Base-by-base conservation (phyloP, 2,888 invertebrate genomes). In the Rutpela maculata region DNA sequence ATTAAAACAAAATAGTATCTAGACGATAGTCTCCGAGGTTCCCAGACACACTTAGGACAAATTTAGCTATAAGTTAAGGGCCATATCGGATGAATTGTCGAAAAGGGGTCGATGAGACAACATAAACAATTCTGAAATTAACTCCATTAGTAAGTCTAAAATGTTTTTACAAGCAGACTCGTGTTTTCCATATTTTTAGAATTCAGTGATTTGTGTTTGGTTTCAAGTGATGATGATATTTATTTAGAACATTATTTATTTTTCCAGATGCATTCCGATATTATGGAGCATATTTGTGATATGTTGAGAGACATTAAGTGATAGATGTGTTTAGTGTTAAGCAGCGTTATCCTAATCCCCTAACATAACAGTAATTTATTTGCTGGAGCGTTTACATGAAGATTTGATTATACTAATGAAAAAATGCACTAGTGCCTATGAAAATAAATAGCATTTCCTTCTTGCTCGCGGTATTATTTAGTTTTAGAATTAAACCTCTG, bases 141-240 rank as follows among this genome's bases (percentile, higher is more conserved):
- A 74, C 70, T 77, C 74, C 74, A 70, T 74, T 74, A 77, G 69
- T 65, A 55, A 62, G 26, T 63, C 17, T 55, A 72, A 63, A 19
- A 70, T 77, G 77, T 70, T 77, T 77, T 77, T 59, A 74, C 77
- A 74, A 38, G 31, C 43, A 31, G 66, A 43, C 26, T 55, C 18
- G 66, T 71, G 71, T 76, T 76, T 76, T 71, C 66, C 59, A 71
- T 76, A 76, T 76, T 76, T 76, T 76, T 76, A 76, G 75, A 76
- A 76, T 65, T 17, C 35, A 17, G 59, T 67, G 71, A 76, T 35
- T 59, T 59, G 15, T 65, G 66, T 59, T 50, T 43, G 66, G 70
- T 50, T 63, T 50, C 72, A 9, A 59, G 11, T 35, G 60, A 72
- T 63, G 18, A 63, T 26, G 50, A 63, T 71, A 50, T 71, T 71